Conservation (phyloP, 2,113 vertebrate genomes). For the Meleagris gallopavo region DNA sequence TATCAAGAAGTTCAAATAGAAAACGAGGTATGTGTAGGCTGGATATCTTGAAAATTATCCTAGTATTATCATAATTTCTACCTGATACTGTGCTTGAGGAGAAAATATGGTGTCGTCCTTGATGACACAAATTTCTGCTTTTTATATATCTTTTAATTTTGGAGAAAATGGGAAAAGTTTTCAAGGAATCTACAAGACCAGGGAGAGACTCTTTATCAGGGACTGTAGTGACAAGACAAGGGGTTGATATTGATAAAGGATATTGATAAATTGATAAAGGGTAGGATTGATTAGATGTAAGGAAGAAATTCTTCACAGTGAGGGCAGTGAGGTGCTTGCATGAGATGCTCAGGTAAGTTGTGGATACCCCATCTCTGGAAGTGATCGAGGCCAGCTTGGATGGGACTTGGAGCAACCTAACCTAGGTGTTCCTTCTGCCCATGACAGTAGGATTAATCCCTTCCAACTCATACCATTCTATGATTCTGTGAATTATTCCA, state of each 20-base stretch:
- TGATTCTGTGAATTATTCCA: background rate
- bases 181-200: background rate
- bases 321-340: background rate
- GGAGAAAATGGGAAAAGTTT: background rate
- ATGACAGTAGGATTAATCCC: background rate
- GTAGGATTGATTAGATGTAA: background rate
- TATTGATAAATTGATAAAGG: too few species aligned
- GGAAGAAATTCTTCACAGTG: background rate
- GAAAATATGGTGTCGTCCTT: background rate
- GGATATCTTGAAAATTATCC: background rate
- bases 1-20: background rate
- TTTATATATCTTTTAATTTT: background rate
- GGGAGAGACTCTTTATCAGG: background rate
- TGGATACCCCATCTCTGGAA: background rate
- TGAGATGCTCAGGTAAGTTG: background rate
- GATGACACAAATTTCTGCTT: background rate
- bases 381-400: background rate
- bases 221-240: background rate
- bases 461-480: background rate
- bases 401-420: background rate
- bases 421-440: background rate
- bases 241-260: background rate
- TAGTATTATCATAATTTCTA: background rate
- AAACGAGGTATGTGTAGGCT: background rate
- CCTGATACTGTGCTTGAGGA: background rate